A percentile compares a stretch with the other conserved stretches of the same genome.
Evolutionary conservation across 1,140 invertebrate species (phyloP).

Genomic region (Drosophila varians): DNA sequence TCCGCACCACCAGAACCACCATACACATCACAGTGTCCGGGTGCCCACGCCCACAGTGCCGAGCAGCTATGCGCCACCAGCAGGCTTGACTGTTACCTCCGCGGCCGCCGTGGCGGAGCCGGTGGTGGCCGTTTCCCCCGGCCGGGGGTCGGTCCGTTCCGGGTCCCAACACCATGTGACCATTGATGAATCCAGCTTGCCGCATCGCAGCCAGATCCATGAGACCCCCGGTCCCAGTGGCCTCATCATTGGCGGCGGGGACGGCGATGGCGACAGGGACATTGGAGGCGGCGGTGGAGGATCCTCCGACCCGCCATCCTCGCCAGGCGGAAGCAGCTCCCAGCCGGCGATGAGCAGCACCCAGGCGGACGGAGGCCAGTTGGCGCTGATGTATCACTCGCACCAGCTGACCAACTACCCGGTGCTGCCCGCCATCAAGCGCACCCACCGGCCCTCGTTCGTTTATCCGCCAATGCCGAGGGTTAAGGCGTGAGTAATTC

Average conservation of each 20-base stretch:
- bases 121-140: conserved; percentile 88
- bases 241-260: conserved; percentile 58
- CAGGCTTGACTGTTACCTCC: conserved; percentile 12
- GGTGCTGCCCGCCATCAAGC: conserved; percentile 78
- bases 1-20: conserved; percentile 80
- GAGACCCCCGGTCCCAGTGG: conserved; percentile 60
- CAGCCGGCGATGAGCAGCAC: conserved; percentile 50
- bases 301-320: conserved; percentile 67
- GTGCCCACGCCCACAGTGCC: conserved; percentile 77
- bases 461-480: conserved; percentile 79
- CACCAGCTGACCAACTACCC: conserved; percentile 80
- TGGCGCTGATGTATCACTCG: conserved; percentile 81
- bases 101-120: conserved; percentile 7
- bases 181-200: conserved; percentile 81
- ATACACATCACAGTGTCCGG: conserved; percentile 76
- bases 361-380: conserved; percentile 61
- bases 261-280: conserved; percentile 46
- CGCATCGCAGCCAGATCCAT: conserved; percentile 29
- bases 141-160: conserved; percentile 67
- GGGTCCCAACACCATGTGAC: conserved; percentile 81
- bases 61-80: conserved; percentile 58
- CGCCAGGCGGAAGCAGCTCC: conserved; percentile 57
- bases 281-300: conserved; percentile 46
- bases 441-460: conserved; percentile 81
- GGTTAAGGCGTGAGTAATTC: conserved; percentile 75